Evolutionary conservation across 2,797 vertebrate genomes (phyloP).

Genomic region (Siniperca obscura): DNA sequence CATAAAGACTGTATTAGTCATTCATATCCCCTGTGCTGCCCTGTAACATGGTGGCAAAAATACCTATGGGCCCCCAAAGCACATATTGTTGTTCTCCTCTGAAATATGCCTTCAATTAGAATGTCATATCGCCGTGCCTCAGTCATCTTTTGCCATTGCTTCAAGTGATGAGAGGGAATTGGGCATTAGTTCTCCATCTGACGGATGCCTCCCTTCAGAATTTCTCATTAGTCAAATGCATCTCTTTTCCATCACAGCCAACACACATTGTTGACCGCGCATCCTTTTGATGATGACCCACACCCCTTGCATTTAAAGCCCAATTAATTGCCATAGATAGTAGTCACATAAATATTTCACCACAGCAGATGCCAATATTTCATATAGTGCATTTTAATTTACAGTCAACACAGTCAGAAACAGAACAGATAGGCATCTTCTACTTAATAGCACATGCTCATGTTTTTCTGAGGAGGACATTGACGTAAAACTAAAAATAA

Average conservation of each 20-base stretch:
- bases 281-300: conserved; percentile 57
- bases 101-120: conserved; percentile 75
- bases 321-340: conserved; percentile 63
- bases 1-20: conserved; percentile 52
- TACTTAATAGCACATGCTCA: conserved; percentile 12
- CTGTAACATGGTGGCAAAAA: conserved; percentile 47
- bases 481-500: conserved; percentile 18
- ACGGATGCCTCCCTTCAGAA: conserved; percentile 59
- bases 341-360: conserved; percentile 56
- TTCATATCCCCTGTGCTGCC: conserved; percentile 24
- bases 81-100: conserved; percentile 56
- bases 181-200: conserved; percentile 54
- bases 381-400: conserved; percentile 13
- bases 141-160: conserved; percentile 49
- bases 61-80: conserved; percentile 41
- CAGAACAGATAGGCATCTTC: not conserved
- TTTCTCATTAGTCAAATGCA: conserved; percentile 71
- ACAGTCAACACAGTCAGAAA: conserved; percentile 9
- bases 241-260: conserved; percentile 58
- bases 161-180: conserved; percentile 53
- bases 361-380: conserved; percentile 31
- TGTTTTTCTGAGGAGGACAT: not conserved
- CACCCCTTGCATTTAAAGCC: conserved; percentile 55
- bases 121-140: conserved; percentile 55
- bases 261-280: conserved; percentile 54